Evolutionary conservation across 2,113 vertebrate species (phyloP).

Genomic region (Otis tarda): DNA sequence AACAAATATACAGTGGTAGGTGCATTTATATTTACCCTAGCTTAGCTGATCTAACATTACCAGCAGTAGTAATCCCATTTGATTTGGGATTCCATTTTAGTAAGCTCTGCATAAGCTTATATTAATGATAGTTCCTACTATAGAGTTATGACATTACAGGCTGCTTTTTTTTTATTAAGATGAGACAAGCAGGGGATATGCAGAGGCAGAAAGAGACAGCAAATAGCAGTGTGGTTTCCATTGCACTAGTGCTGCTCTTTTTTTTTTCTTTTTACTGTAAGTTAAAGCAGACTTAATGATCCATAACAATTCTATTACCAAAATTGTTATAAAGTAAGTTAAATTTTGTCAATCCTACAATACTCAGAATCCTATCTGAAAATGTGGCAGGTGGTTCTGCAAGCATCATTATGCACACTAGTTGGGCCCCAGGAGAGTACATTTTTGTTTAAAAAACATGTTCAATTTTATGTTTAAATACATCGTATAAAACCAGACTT

Average conservation of each 20-base stretch:
- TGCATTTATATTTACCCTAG: conserved; percentile 16
- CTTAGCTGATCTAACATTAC: conserved; percentile 3
- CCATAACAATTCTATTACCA: neutral
- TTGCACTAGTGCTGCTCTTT: neutral
- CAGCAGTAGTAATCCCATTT: conserved; percentile 1
- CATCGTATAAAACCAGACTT: neutral
- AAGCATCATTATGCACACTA: neutral
- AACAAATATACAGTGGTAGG: neutral
- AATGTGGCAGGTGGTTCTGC: neutral
- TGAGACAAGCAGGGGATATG: neutral
- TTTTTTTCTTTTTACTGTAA: neutral
- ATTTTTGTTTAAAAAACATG: neutral
- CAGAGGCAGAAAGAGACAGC: neutral
- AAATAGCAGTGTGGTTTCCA: neutral
- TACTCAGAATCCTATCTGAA: neutral
- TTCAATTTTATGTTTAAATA: neutral
- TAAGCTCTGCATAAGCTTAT: neutral
- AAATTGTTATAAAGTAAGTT: neutral
- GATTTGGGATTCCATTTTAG: conserved; percentile 28
- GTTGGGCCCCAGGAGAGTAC: accelerated
- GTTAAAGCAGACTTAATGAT: neutral
- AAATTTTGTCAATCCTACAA: neutral
- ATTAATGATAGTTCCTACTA: neutral
- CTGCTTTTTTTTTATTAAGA: neutral
- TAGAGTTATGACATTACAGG: neutral